Conservation (phyloP, 2,888 invertebrate genomes). For the Chymomyza caudatula region DNA sequence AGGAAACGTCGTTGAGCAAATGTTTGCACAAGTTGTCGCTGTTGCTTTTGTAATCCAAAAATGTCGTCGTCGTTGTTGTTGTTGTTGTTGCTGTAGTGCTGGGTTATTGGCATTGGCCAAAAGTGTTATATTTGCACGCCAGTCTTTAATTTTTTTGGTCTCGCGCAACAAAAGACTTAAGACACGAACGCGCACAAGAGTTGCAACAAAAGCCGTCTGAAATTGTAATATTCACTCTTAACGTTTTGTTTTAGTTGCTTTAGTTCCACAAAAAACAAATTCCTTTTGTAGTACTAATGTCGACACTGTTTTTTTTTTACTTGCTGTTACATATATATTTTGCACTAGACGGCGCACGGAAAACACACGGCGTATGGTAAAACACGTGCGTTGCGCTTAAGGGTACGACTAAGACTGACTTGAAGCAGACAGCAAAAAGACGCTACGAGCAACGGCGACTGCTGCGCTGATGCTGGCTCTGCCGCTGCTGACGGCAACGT, state of each 20-base stretch:
- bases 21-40: slow-evolving; percentile 37
- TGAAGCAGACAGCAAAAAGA: slow-evolving; percentile 16
- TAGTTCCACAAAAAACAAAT: neutral
- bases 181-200: slow-evolving; percentile 53
- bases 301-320: slow-evolving; percentile 19
- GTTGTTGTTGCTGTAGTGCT: slow-evolving; percentile 26
- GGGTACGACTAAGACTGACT: slow-evolving; percentile 73
- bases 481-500: slow-evolving; percentile 25
- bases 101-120: too few relatives aligned
- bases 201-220: neutral
- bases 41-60: neutral
- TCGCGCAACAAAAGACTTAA: slow-evolving; percentile 65
- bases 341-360: slow-evolving; percentile 1
- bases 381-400: slow-evolving; percentile 69
- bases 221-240: neutral
- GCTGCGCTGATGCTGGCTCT: slow-evolving; percentile 30
- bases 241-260: neutral
- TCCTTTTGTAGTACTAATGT: slow-evolving; percentile 6
- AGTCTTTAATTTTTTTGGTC: slow-evolving; percentile 20
- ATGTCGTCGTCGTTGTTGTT: slow-evolving; percentile 7
- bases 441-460: slow-evolving; percentile 6
- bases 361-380: slow-evolving; percentile 3
- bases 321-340: slow-evolving; percentile 1
- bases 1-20: slow-evolving; percentile 31
- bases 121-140: slow-evolving; percentile 6